Base-by-base conservation (phyloP, 2,888 invertebrate genomes). In the Spialia ferax region DNA sequence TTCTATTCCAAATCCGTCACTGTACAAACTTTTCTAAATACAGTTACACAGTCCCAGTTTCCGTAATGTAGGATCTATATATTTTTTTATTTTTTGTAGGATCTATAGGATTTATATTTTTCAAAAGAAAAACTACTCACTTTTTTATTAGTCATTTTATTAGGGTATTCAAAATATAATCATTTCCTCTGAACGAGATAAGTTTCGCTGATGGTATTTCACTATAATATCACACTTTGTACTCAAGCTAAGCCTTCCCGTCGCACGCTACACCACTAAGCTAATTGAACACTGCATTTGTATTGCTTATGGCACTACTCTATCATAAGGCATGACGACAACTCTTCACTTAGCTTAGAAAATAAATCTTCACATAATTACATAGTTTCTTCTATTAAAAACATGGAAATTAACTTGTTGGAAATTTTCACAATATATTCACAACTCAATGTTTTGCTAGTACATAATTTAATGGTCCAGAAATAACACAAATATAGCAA, bases 151-250 rank as follows among this genome's bases (percentile, higher is more conserved):
- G 69, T 77, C 29, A 72, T 79, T 83, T 82, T 81, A 86, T 85
- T 82, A 88, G 89, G 87, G 79, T 89, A 89, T 85, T 87, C 84
- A 89, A 90, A 89, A 90, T 89, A 89, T 87, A 64, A 50, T 55
- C 20, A 88, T 85, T 85, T 85, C 84, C 73, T 85, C 77, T 80
- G 74, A 80, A 79, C 74, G 79, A 85, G 80, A 80, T 82, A 83
- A 82, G 83, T 80, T 75, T 81, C 75, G 74, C 73, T 72, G 73
- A 68, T 79, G 79, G 78, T 71, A 75, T 77, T 78, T 76, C 73
- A 76, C 70, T 76, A 79, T 75, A 69, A 59, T 79, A 77, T 76
- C 79, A 83, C 79, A 83, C 78, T 84, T 87, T 86, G 85, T 86
- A 87, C 84, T 83, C 79, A 81, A 84, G 89, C 88, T 68, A 86